Conservation (phyloP, 2,888 invertebrate species). For the Listrodromus nycthemerus region DNA sequence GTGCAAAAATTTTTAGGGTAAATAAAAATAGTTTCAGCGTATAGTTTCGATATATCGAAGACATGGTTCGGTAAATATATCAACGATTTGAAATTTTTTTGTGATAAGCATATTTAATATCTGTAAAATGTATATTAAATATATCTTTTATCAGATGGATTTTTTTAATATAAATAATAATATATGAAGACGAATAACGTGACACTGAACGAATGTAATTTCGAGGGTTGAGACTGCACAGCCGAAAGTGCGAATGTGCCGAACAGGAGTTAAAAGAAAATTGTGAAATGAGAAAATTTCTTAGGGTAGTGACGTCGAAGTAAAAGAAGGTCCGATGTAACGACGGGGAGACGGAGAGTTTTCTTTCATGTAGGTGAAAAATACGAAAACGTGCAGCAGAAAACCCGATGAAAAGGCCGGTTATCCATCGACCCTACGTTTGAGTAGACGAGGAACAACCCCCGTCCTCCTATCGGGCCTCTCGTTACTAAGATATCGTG, state of each 20-base stretch:
- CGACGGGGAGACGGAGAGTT: not conserved
- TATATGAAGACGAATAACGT: too few species aligned
- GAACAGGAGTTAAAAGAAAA: not conserved
- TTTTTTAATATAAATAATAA: too few species aligned
- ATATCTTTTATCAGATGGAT: too few species aligned
- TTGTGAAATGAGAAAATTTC: not conserved
- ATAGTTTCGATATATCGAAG: not conserved
- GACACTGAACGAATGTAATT: too few species aligned
- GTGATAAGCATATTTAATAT: too few species aligned
- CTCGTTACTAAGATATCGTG: conserved; percentile 72
- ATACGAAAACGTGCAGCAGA: conserved; percentile 29
- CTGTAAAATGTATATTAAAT: too few species aligned
- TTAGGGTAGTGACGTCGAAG: not conserved
- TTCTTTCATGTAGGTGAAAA: conserved; percentile 11
- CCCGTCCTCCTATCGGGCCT: conserved; percentile 55
- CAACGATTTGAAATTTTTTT: too few species aligned
- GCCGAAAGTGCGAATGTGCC: not conserved
- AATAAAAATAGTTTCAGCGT: not conserved
- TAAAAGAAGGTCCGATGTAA: not conserved
- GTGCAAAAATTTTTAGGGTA: not conserved
- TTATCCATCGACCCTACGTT: conserved; percentile 45
- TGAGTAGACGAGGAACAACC: conserved; percentile 16
- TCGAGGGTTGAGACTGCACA: too few species aligned
- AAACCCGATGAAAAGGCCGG: conserved; percentile 63
- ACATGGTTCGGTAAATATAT: not conserved